Evolutionary conservation across 1,140 invertebrate species (phyloP).

Genomic region (Helicoverpa zea): DNA sequence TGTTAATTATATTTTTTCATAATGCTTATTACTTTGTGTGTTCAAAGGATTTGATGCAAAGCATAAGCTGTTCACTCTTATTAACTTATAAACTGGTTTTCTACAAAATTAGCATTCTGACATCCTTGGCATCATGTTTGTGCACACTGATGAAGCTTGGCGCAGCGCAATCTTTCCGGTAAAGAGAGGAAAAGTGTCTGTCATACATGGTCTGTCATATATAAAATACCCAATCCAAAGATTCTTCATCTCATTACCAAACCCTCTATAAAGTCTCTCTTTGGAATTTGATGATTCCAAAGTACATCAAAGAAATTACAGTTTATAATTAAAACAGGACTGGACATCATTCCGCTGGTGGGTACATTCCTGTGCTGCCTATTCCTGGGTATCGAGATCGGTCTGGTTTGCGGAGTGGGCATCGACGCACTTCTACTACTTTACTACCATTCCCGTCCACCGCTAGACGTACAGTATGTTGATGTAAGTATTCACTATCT

Average conservation of each 20-base stretch:
- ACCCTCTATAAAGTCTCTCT: no score
- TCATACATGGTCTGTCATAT: no score
- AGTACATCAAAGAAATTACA: no score
- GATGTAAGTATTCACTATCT: slow-evolving; percentile 66
- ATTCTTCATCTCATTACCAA: no score
- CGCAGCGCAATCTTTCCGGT: no score
- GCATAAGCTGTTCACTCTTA: background rate
- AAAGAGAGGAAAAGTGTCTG: no score
- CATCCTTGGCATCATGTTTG: no score
- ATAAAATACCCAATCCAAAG: no score
- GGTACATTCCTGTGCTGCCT: slow-evolving; percentile 92
- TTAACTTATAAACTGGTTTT: background rate
- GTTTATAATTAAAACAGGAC: slow-evolving; percentile 85
- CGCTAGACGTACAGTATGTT: slow-evolving; percentile 85
- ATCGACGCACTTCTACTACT: slow-evolving; percentile 93
- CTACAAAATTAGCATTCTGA: no score
- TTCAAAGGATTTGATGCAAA: background rate
- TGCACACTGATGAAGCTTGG: no score
- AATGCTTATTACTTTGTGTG: slow-evolving; percentile 27
- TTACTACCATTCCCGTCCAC: slow-evolving; percentile 92
- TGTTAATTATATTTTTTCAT: slow-evolving; percentile 37
- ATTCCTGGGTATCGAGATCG: slow-evolving; percentile 92
- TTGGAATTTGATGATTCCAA: no score
- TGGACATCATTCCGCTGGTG: slow-evolving; percentile 92
- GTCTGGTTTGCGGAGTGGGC: slow-evolving; percentile 93